These are phyloP conservation scores for Arctia plantaginis DNA, from an alignment of 2,888 invertebrate species.

Conservation along the genomic window DNA sequence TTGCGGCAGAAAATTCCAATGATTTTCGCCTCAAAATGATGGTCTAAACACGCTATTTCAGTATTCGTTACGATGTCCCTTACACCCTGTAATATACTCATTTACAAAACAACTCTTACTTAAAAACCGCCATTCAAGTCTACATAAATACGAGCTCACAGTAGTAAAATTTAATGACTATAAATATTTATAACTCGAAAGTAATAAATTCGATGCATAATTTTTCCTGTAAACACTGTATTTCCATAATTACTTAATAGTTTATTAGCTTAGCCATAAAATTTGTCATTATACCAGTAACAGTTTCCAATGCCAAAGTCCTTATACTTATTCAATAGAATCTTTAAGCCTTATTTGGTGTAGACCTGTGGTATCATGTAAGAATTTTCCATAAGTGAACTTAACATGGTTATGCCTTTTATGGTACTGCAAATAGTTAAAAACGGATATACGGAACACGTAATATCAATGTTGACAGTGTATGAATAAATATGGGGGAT, in stretches of 20 bases:
- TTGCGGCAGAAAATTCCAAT: too few relatives aligned
- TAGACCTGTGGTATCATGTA: background rate
- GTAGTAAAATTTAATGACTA: background rate
- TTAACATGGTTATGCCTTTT: conserved; percentile 15
- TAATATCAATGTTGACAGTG: background rate
- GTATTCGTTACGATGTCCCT: too few relatives aligned
- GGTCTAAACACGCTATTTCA: too few relatives aligned
- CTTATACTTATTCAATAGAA: background rate
- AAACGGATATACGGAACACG: conserved; percentile 9
- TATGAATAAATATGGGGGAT: background rate
- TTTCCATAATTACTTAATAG: background rate
- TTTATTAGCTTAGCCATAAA: background rate
- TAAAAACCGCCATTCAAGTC: background rate
- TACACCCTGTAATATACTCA: background rate
- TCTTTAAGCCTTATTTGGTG: conserved; percentile 11
- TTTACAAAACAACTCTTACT: background rate
- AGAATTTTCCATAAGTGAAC: conserved; percentile 16
- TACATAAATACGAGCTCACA: background rate
- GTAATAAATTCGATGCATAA: background rate
- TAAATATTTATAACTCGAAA: background rate
- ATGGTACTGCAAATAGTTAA: conserved; percentile 2
- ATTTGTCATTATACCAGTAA: background rate
- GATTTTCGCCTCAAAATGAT: too few relatives aligned
- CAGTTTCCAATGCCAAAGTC: conserved; percentile 13
- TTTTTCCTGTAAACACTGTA: background rate